These are phyloP conservation scores for Pterois miles DNA, from an alignment of 2,797 vertebrate species.

Conservation along the genomic window DNA sequence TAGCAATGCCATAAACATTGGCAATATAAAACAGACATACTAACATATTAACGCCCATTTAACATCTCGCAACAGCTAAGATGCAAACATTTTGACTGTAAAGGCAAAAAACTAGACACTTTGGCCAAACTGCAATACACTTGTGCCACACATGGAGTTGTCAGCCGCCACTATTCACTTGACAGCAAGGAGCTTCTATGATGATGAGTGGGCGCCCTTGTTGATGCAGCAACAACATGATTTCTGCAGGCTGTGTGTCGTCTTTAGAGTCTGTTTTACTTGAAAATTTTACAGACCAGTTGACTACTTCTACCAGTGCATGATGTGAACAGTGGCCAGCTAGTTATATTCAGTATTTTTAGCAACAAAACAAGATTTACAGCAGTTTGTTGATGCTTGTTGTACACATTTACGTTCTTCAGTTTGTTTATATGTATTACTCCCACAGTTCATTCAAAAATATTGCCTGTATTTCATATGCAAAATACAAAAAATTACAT, in stretches of 20 bases:
- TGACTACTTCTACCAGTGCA: background rate
- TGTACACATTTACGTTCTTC: background rate
- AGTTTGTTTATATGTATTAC: background rate
- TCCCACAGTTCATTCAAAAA: background rate
- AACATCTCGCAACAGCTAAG: background rate
- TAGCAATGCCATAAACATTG: background rate
- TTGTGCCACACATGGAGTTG: background rate
- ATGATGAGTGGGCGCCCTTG: too few relatives aligned
- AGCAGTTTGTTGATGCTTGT: background rate
- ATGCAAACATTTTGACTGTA: background rate
- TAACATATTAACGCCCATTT: background rate
- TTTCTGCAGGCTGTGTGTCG: background rate
- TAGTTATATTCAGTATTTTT: background rate
- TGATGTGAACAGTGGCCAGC: background rate
- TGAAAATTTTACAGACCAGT: background rate
- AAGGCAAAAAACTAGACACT: background rate
- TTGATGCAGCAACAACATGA: too few relatives aligned
- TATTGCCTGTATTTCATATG: background rate
- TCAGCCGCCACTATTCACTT: background rate
- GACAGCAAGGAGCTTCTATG: constrained; percentile 6
- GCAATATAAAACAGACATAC: background rate
- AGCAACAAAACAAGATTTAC: background rate
- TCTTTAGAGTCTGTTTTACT: background rate
- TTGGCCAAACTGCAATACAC: background rate
- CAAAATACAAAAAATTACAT: background rate